Evolutionary conservation across 2,888 invertebrate genomes (phyloP), one percentile per base, ranked within the genome.

Genomic region (Heliothis peltigera): DNA sequence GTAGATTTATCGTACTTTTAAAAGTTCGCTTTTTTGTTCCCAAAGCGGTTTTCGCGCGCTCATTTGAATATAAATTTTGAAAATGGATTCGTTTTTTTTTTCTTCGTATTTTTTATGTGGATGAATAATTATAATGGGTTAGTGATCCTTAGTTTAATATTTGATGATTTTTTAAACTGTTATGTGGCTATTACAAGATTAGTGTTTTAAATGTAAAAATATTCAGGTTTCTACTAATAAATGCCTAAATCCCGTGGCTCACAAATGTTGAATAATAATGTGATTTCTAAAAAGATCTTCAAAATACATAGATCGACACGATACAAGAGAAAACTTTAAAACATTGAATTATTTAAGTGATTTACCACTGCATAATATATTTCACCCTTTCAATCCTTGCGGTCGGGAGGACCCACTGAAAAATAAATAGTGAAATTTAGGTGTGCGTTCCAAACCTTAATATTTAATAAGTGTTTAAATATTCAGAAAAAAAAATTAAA

Each of bases 331-430:
- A 53, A 71, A 19, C 28, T 28, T 19, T 61, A 39, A 54, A 51
- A 52, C 28, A 44, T 61, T 66, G 48, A 72, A 76, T 79, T 62
- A 79, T 77, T 72, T 53, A 63, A 21, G 19, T 69, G 73, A 66
- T 72, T 62, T 60, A 49, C 56, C 55, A 12, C 57, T n/a, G 18
- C 52, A 58, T 64, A 77, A 76, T 77, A 61, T 58, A 64, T 64
- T 64, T 77, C 48, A 61, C 77, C 80, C 62, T 77, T 73, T 77
- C 39, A 28, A 80, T 66, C 69, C 42, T 21, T 18, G 35, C 49
- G 35, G 42, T 61, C 25, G 12, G 8, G 51, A 56, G 51, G 63
- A 69, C 65, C 73, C 61, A 49, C 61, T 77, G 66, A 77, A 80
- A 77, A 75, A 56, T 53, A 54, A 54, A 17, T 32, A 18, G 28